A percentile compares a stretch with the other conserved stretches of the same genome.
Evolutionary conservation across 1,140 invertebrate genomes (phyloP).

Genomic region (Drosophila pachea): DNA sequence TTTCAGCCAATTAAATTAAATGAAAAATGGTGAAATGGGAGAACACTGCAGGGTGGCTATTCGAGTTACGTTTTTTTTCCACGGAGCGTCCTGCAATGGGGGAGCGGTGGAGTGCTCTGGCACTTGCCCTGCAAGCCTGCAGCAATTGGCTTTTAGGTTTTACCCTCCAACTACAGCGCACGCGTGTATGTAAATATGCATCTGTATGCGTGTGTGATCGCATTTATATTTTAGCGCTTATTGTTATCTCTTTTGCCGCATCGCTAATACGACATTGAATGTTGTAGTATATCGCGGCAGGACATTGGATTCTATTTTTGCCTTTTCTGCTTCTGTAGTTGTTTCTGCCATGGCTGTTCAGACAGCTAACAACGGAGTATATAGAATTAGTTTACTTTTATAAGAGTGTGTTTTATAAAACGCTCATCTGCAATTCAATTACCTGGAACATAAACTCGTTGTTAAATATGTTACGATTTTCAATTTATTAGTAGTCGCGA

Average conservation of each 20-base stretch:
- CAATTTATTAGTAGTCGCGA: too few relatives aligned
- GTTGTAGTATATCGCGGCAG: constrained; percentile 19
- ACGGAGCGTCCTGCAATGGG: not conserved
- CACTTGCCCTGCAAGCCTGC: not conserved
- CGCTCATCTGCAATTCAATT: too few relatives aligned
- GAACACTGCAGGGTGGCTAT: constrained; percentile 32
- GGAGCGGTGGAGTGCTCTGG: not conserved
- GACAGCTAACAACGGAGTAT: not conserved
- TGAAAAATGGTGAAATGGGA: constrained; percentile 23
- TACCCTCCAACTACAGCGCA: not conserved
- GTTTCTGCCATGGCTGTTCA: not conserved
- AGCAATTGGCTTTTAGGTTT: constrained; percentile 9
- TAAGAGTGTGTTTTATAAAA: too few relatives aligned
- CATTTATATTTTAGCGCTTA: constrained; percentile 24
- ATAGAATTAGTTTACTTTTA: not conserved
- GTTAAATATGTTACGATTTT: too few relatives aligned
- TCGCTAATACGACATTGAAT: constrained; percentile 45
- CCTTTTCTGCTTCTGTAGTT: not conserved
- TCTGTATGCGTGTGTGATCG: constrained; percentile 11
- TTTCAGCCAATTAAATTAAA: constrained; percentile 26
- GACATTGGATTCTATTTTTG: constrained; percentile 59
- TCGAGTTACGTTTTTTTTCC: constrained; percentile 44
- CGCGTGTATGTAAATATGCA: not conserved
- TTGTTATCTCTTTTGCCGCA: constrained; percentile 46
- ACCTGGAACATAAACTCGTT: too few relatives aligned